A percentile compares a stretch with the other conserved stretches of the same genome.
Conservation (phyloP, 2,797 vertebrate species). For the Champsocephalus esox region DNA sequence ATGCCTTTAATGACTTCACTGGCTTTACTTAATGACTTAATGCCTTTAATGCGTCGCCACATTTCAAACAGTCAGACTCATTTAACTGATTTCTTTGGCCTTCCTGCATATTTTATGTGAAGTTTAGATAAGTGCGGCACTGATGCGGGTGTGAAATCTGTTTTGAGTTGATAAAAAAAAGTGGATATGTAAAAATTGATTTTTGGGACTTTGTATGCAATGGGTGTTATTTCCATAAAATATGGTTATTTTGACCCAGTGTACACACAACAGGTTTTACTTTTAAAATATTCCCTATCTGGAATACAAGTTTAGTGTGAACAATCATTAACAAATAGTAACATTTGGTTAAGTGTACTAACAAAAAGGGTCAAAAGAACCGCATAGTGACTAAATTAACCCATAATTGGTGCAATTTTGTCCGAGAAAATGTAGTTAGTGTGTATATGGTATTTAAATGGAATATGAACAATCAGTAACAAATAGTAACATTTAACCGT, state of each 20-base stretch:
- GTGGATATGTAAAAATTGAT: conserved; percentile 15
- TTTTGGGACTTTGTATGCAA: background rate
- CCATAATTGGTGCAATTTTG: background rate
- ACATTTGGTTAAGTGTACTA: background rate
- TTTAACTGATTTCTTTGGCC: conserved; percentile 54
- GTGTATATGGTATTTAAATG: background rate
- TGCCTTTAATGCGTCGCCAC: conserved; percentile 58
- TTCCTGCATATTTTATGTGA: conserved; percentile 55
- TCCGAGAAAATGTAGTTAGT: background rate
- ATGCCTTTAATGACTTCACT: conserved; percentile 63
- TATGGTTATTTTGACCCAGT: background rate
- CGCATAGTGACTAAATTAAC: background rate
- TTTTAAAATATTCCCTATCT: background rate
- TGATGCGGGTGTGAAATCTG: conserved; percentile 29
- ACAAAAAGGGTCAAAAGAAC: background rate
- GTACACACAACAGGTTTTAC: background rate
- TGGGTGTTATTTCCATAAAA: background rate
- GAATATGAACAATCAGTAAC: background rate
- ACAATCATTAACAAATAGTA: background rate
- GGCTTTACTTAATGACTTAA: conserved; percentile 61
- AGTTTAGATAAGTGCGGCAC: conserved; percentile 28
- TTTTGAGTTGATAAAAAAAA: conserved; percentile 1
- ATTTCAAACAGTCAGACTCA: conserved; percentile 48
- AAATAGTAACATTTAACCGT: background rate
- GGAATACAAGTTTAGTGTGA: background rate